Conservation (phyloP, 2,888 invertebrate species). For the Tridacna gigas region DNA sequence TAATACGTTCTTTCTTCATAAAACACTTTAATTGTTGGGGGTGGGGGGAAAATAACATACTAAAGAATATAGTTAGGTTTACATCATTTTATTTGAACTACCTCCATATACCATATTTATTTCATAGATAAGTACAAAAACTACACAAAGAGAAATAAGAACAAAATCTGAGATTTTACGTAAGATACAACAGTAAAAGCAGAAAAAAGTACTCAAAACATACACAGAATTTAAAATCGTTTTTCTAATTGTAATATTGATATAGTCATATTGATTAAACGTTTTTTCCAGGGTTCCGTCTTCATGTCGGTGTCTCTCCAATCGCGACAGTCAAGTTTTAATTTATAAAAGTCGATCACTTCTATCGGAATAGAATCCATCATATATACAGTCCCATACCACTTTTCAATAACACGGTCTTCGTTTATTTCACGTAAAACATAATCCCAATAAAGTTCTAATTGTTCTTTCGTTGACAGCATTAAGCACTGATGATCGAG, state of each 20-base stretch:
- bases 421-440: constrained; percentile 15
- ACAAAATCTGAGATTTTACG: neutral
- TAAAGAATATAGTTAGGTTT: neutral
- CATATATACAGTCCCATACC: constrained; percentile 14
- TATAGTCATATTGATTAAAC: constrained; percentile 9
- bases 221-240: neutral
- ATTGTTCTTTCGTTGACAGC: constrained; percentile 12
- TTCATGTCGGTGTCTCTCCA: constrained; percentile 30
- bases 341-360: constrained; percentile 13
- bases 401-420: constrained; percentile 8
- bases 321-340: constrained; percentile 22
- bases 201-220: neutral
- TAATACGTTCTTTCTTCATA: neutral
- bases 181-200: neutral
- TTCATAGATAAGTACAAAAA: neutral
- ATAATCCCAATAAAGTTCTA: constrained; percentile 25
- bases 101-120: neutral
- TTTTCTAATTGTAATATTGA: constrained; percentile 7
- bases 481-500: neutral
- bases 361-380: neutral
- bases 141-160: neutral
- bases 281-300: neutral
- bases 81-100: neutral
- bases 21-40: neutral
- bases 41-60: neutral